Conservation (phyloP, 2,888 invertebrate species). For the Drosophila nigritarsus region DNA sequence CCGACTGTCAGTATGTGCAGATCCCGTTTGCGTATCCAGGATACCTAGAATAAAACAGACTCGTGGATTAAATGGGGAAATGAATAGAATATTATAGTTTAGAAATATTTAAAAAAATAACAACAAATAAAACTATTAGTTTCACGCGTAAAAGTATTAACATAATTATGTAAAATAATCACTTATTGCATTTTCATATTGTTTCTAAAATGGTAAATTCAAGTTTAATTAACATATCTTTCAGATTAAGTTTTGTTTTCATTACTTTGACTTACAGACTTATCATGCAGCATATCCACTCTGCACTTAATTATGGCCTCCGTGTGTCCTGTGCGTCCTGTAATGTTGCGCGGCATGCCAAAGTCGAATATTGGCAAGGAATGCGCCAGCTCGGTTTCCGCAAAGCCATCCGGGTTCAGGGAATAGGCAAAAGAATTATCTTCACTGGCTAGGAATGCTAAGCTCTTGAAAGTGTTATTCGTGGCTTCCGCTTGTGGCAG, state of each 20-base stretch:
- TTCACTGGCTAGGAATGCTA: slow-evolving; percentile 68
- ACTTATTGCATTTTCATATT: background rate
- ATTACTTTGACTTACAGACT: slow-evolving; percentile 88
- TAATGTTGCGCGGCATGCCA: slow-evolving; percentile 93
- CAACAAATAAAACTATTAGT: background rate
- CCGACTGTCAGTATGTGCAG: slow-evolving; percentile 83
- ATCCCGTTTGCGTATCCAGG: slow-evolving; percentile 84
- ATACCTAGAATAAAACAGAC: slow-evolving; percentile 68
- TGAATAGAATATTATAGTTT: background rate
- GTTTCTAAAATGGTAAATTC: background rate
- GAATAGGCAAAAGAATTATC: slow-evolving; percentile 45
- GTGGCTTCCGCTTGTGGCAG: slow-evolving; percentile 65
- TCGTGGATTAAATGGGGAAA: slow-evolving; percentile 8
- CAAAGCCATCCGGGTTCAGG: slow-evolving; percentile 44
- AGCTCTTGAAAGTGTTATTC: slow-evolving; percentile 81
- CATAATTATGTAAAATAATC: background rate
- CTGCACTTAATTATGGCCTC: slow-evolving; percentile 93
- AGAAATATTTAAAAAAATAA: background rate
- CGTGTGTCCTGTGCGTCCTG: slow-evolving; percentile 94
- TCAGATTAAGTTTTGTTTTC: too few species aligned
- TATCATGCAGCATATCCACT: slow-evolving; percentile 94
- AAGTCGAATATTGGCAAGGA: slow-evolving; percentile 90
- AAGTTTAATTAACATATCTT: background rate
- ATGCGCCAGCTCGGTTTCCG: slow-evolving; percentile 47
- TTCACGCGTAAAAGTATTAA: background rate